Evolutionary conservation across 2,113 vertebrate species (phyloP).

Genomic region (Equus przewalskii): DNA sequence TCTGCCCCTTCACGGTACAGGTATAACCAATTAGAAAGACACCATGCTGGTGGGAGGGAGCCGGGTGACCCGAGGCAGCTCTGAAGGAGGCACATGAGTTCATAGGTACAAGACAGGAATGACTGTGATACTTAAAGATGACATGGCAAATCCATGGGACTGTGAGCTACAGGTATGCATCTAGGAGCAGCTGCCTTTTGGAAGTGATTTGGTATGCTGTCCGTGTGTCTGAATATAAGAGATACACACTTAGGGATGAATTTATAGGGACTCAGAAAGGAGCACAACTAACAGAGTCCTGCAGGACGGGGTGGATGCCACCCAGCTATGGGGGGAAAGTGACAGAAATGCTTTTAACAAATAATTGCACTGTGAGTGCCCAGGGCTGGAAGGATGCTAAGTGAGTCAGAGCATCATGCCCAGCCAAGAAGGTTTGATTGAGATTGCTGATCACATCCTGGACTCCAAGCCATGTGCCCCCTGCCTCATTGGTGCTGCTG

Average conservation of each 20-base stretch:
- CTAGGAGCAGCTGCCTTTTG: background rate
- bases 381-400: background rate
- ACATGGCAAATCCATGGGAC: background rate
- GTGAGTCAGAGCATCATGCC: background rate
- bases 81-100: background rate
- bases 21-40: background rate
- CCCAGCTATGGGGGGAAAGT: background rate
- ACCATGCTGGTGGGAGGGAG: background rate
- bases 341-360: slow-evolving; percentile 10
- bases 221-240: background rate
- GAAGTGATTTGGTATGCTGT: background rate
- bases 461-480: fast-evolving
- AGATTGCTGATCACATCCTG: background rate
- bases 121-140: background rate
- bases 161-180: background rate
- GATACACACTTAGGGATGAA: background rate
- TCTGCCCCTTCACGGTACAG: background rate
- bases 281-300: background rate
- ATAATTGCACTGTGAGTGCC: background rate
- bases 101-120: background rate
- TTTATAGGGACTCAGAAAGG: background rate
- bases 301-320: background rate
- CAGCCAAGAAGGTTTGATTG: background rate
- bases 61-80: background rate
- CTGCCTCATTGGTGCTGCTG: background rate